phyloP scores from a whole-genome alignment of 1,140 invertebrate species.

The Drosophila suzukii region DNA sequence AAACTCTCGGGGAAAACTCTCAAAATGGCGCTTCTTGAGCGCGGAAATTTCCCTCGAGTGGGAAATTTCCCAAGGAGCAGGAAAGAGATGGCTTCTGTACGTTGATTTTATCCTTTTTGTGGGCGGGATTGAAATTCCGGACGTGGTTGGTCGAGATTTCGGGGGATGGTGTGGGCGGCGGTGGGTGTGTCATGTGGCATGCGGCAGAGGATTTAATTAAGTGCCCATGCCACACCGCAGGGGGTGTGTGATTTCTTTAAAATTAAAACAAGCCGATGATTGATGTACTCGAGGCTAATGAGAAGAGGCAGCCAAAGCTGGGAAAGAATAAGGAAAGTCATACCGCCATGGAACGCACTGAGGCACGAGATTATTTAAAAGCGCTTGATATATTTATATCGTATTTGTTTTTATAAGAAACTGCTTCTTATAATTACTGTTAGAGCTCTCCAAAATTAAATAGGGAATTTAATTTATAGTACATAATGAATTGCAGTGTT shows the following conservation, averaged over 20 bases:
- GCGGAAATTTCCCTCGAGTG: slow-evolving; percentile 60
- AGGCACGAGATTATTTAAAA: not conserved
- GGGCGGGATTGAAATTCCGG: slow-evolving; percentile 62
- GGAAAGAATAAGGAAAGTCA: not conserved
- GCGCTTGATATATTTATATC: not conserved
- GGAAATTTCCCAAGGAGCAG: slow-evolving; percentile 57
- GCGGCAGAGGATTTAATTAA: slow-evolving; percentile 68
- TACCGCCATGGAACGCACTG: not conserved
- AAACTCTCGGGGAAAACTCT: slow-evolving; percentile 17
- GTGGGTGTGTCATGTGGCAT: slow-evolving; percentile 27
- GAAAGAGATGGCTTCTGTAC: slow-evolving; percentile 61
- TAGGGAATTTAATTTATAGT: too few species aligned
- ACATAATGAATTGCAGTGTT: too few species aligned
- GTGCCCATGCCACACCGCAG: slow-evolving; percentile 50
- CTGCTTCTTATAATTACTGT: too few species aligned
- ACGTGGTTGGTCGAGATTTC: slow-evolving; percentile 32
- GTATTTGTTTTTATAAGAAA: too few species aligned
- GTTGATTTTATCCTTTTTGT: slow-evolving; percentile 29
- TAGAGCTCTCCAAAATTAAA: too few species aligned
- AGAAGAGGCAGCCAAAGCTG: slow-evolving; percentile 38
- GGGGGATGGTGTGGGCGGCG: slow-evolving; percentile 15
- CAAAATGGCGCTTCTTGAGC: slow-evolving; percentile 53
- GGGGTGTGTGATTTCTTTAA: slow-evolving; percentile 66
- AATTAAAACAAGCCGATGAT: slow-evolving; percentile 79
- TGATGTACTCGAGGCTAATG: slow-evolving; percentile 79